Base-by-base conservation (phyloP, 2,797 vertebrate species). In the Lepus oiostolus region DNA sequence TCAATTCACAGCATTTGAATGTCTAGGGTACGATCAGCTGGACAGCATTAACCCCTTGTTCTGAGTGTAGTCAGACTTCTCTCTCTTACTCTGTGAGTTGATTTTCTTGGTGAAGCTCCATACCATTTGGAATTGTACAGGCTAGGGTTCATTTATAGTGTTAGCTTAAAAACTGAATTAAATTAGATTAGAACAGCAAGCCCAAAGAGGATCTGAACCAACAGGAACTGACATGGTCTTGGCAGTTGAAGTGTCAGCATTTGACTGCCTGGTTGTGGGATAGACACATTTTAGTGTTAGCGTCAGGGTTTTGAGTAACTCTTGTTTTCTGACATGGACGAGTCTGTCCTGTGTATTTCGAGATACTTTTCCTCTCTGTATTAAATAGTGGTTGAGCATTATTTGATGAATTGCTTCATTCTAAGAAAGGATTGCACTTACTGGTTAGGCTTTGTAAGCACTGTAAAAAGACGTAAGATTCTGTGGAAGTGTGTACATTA, bases 151-250 rank as follows among this genome's bases (percentile, higher is more conserved):
- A n/a, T 71, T n/a, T 26, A 32, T 5, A 70, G 28, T 68, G 21
- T 28, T 54, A 58, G 54, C 54, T 52, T 19, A 54, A 60, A 47
- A 82, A 72, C 9, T 12, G 52, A 88, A 58, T 92, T 84, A 58
- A 96, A 90, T 91, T 85, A 93, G 76, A 71, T 80, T 67, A 88
- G 89, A 88, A 79, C 82, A 96, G 77, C 79, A 77, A 90, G 16
- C 32, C 17, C 60, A 52, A 95, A 94, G 88, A 96, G 97, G 92
- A 95, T 93, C 80, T 88, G 70, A 70, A 75, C 63, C 88, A 91
- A 95, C 80, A 96, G 94, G 93, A 97, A 96, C 90, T 96, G 93
- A 92, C 80, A 38, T 32, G 68, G 85, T 38, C 65, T 87, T 63
- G 77, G 30, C 10, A 89, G 63, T 10, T 58, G 26, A 93, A 86